Evolutionary conservation across 2,797 vertebrate species (phyloP), one percentile per base, ranked within the genome.

Genomic region (Gobio occitaniae): DNA sequence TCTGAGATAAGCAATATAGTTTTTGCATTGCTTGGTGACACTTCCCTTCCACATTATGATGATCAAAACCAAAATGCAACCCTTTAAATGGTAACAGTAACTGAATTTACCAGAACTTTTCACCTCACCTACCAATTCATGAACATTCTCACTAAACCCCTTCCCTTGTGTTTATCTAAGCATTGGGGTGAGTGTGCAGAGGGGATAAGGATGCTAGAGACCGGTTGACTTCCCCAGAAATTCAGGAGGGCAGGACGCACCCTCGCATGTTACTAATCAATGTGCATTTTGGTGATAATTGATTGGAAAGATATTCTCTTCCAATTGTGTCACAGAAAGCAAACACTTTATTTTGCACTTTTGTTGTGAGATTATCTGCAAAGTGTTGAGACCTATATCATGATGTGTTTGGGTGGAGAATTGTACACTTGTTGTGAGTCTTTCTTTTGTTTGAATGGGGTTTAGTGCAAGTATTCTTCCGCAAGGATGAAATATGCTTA

Each of bases 91-190:
- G 21, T 17, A 56, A 12, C 48, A 41, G 15, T 68, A 38, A 19
- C 69, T 19, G 19, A 12, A 70, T 19, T 56, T 25, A 25, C 21
- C 44, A 48, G 11, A 17, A 84, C 16, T 80, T 19, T 16, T 16
- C n/a, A 81, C 13, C 47, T 50, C n/a, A 81, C 13, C 47, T 50
- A 65, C 48, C 84, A 74, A 56, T 6, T 21, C 1, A 16, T 13
- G 65, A 21, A 2, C 90, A 90, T 84, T 85, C 10, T 1, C 78
- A 88, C 47, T 13, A 3, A 32, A 7, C 72, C 61, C 70, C 86
- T 66, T 84, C 78, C 41, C 21, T 83, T 25, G 80, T 69, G 80
- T 89, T 93, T 94, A 93, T 93, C 92, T 48, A 79, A 2, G 36
- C 11, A 54, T 82, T 83, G 86, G 54, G 80, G 76, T 80, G 38